A percentile compares a stretch with the other conserved stretches of the same genome.
Conservation (phyloP, 2,113 vertebrate species). For the Gymnogyps californianus region DNA sequence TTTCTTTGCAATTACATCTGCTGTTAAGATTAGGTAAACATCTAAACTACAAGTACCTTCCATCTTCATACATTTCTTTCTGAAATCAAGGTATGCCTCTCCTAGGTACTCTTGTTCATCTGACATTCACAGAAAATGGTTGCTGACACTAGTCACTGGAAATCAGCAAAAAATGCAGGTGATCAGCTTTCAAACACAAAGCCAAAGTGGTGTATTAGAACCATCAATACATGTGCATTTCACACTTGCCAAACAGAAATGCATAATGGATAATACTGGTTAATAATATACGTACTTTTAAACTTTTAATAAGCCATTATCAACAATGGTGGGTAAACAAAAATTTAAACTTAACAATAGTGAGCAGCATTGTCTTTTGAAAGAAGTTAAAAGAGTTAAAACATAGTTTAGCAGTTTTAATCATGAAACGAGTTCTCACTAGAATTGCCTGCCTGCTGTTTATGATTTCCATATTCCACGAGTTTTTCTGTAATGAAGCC, state of each 20-base stretch:
- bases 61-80: background rate
- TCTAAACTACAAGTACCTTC: background rate
- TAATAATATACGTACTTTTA: conserved; percentile 14
- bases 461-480: conserved; percentile 33
- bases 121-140: background rate
- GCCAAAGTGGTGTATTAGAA: background rate
- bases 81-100: background rate
- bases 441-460: background rate
- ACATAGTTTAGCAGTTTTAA: background rate
- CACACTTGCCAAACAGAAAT: conserved; percentile 28
- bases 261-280: background rate
- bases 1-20: background rate
- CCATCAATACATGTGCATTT: background rate
- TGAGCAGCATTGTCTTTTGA: background rate
- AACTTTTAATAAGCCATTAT: conserved; percentile 39
- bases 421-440: background rate
- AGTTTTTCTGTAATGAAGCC: conserved; percentile 45
- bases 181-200: background rate
- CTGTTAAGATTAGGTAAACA: background rate
- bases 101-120: background rate
- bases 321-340: background rate
- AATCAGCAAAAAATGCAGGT: background rate
- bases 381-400: conserved; percentile 38
- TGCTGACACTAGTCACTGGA: background rate
- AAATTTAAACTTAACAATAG: background rate